Evolutionary conservation across 2,888 invertebrate species (phyloP), one percentile per base, ranked within the genome.

Genomic region (Eupelmus urozonus): DNA sequence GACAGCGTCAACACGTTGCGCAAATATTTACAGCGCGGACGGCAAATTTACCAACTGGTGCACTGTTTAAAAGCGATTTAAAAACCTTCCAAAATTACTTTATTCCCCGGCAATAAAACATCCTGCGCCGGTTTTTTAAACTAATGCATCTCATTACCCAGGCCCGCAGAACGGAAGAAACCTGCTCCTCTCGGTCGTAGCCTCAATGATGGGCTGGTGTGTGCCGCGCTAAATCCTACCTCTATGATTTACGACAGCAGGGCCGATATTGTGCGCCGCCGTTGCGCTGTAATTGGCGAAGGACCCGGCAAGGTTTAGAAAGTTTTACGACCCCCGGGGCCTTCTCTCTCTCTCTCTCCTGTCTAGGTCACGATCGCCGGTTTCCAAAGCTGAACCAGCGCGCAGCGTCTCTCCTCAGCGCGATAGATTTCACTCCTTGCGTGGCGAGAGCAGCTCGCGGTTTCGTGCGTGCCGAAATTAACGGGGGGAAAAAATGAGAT

Each of bases 251-350:
- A 62, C 20, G 20, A 62, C 11, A 51, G 23, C 25, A 16, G 42
- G 16, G 23, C 13, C 2, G 3, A 42, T 25, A 27, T 16, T 40
- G 29, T 66, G n/a, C n/a, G 27, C 45, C 20, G 27, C n/a, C n/a
- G 9, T 27, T 9, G 57, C 9, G 51, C n/a, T n/a, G 13, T 66
- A 66, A 66, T 74, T 59, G 29, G 34, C 34, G 25, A 9, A 60
- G 66, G 66, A 67, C 45, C n/a, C 9, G 34, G n/a, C 16, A 60
- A 75, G 62, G 65, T 53, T 77, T 78, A 73, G 77, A 78, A 78
- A 78, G 77, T 73, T 78, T 71, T 60, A 77, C 27, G 67, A 62
- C 55, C 77, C 60, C 51, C 7, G 40, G 45, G 18, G 25, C 9
- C 4, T 4, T 49, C 25, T 45, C n/a, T 23, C 34, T 34, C 34